Percentiles rank a stretch among this genome's conserved stretches.
phyloP scores from a whole-genome alignment of 2,888 invertebrate genomes.

The Nematopogon swammerdamellus region DNA sequence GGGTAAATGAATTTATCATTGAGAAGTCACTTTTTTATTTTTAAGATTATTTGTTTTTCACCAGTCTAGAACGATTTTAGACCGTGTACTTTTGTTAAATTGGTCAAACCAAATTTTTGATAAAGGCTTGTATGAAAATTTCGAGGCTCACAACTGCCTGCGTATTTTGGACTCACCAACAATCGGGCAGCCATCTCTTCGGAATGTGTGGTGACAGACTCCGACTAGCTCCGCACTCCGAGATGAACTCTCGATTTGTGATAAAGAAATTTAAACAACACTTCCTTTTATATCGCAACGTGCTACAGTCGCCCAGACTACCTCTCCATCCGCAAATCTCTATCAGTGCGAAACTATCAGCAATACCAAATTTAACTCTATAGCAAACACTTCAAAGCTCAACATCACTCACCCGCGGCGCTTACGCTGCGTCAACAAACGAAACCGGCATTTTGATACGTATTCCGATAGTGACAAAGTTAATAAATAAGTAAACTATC shows the following conservation, averaged over 20 bases:
- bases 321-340: constrained; percentile 20
- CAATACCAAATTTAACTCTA: neutral
- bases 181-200: constrained; percentile 44
- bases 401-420: neutral
- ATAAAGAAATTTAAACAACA: constrained; percentile 51
- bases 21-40: too few relatives aligned
- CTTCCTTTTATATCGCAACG: constrained; percentile 55
- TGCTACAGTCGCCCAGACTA: constrained; percentile 51
- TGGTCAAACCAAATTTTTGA: too few relatives aligned
- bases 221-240: constrained; percentile 27
- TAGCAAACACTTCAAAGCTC: too few relatives aligned
- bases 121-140: too few relatives aligned
- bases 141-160: too few relatives aligned
- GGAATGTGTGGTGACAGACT: neutral
- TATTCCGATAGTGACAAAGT: neutral
- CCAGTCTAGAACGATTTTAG: neutral
- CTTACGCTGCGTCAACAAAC: neutral
- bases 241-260: constrained; percentile 37
- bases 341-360: neutral
- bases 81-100: too few relatives aligned
- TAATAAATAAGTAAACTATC: too few relatives aligned
- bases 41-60: too few relatives aligned
- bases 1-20: too few relatives aligned
- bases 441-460: neutral
- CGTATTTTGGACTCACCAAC: constrained; percentile 37